Evolutionary conservation across 2,113 vertebrate species (phyloP).

Genomic region (Gracilinanus agilis): DNA sequence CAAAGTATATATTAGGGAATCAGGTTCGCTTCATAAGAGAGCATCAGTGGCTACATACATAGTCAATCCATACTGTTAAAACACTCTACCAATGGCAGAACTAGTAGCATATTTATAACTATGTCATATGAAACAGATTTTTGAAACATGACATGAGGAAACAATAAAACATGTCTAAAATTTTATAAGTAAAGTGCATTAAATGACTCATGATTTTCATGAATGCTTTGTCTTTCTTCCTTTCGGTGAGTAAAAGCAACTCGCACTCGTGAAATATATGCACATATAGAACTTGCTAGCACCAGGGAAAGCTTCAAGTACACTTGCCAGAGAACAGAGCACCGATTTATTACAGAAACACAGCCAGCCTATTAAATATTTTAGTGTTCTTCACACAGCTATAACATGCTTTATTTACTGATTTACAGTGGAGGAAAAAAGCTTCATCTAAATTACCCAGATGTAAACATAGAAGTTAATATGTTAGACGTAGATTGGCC

Average conservation of each 20-base stretch:
- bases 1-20: background rate
- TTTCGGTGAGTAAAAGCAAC: background rate
- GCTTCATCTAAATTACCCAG: background rate
- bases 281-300: fast-evolving
- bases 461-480: background rate
- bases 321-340: no score
- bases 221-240: background rate
- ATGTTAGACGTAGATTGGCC: background rate
- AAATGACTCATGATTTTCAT: background rate
- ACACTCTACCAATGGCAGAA: no score
- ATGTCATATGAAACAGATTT: background rate
- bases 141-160: background rate
- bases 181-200: background rate
- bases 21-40: background rate
- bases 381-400: background rate
- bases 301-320: background rate
- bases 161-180: no score
- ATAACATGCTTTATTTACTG: no score
- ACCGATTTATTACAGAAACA: background rate
- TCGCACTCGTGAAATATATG: background rate
- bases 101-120: background rate
- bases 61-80: no score
- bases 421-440: background rate
- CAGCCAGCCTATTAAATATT: background rate
- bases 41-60: fast-evolving